Evolutionary conservation across 2,888 invertebrate genomes (phyloP).

Genomic region (Chesias legatella): DNA sequence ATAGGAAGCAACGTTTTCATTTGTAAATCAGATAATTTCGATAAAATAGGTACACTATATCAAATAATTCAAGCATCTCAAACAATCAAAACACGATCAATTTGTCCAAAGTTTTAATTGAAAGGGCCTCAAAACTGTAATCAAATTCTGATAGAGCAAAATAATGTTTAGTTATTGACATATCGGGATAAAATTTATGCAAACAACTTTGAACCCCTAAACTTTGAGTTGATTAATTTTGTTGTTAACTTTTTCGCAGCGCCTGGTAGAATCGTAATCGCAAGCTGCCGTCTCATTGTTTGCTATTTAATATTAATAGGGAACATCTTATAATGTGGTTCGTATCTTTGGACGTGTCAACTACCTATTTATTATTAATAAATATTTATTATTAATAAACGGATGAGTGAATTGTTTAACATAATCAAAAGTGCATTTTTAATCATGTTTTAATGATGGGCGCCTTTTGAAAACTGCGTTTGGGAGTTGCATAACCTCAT

Average conservation of each 20-base stretch:
- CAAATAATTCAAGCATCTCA: constrained; percentile 3
- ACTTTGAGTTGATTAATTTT: constrained; percentile 34
- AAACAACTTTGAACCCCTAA: constrained; percentile 23
- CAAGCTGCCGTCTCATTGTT: neutral
- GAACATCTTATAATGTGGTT: neutral
- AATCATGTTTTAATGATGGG: too few species aligned
- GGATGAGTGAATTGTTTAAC: too few species aligned
- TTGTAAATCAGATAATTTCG: neutral
- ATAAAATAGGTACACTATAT: too few species aligned
- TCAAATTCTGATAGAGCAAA: constrained; percentile 12
- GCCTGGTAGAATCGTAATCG: constrained; percentile 5
- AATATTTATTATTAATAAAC: too few species aligned
- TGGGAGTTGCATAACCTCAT: too few species aligned
- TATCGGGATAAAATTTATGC: constrained; percentile 30
- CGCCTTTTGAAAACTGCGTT: too few species aligned
- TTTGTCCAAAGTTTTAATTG: constrained; percentile 39
- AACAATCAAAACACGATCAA: constrained; percentile 30
- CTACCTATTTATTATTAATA: too few species aligned
- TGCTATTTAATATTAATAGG: constrained; percentile 10
- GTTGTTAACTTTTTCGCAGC: constrained; percentile 6
- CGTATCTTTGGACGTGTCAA: too few species aligned
- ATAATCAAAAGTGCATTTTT: too few species aligned
- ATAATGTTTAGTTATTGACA: constrained; percentile 33
- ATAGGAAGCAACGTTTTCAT: too few species aligned
- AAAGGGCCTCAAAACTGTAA: constrained; percentile 26